Evolutionary conservation across 2,113 vertebrate species (phyloP).

Genomic region (Spea bombifrons): DNA sequence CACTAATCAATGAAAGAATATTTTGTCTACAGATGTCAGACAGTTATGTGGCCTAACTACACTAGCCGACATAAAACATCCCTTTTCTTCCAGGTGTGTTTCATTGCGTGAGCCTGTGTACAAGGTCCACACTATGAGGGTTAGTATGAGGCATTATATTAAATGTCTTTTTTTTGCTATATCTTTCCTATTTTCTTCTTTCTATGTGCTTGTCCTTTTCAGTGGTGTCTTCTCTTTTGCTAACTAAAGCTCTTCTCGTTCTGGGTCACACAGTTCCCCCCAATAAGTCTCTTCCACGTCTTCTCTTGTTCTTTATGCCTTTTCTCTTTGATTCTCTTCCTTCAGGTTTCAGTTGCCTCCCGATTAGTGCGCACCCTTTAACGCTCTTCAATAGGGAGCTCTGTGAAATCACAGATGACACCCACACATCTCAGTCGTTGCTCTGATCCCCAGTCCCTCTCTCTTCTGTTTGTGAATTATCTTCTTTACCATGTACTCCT

Average conservation of each 20-base stretch:
- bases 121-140: background rate
- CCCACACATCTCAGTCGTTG: background rate
- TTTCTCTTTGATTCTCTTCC: background rate
- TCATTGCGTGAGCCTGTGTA: constrained; percentile 17
- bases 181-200: background rate
- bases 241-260: background rate
- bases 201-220: background rate
- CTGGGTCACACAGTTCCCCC: background rate
- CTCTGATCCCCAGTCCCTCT: background rate
- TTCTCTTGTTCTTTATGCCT: background rate
- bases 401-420: background rate
- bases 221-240: background rate
- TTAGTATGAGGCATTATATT: background rate
- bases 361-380: background rate
- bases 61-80: background rate
- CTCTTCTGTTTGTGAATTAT: constrained; percentile 4
- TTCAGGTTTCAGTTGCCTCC: background rate
- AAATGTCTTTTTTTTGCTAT: background rate
- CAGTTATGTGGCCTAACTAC: background rate
- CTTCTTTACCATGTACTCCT: constrained; percentile 23
- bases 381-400: background rate
- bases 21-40: no score
- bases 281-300: no score
- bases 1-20: no score
- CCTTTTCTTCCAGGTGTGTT: constrained; percentile 9